Evolutionary conservation across 2,797 vertebrate genomes (phyloP).

Genomic region (Arremon brunneinucha): DNA sequence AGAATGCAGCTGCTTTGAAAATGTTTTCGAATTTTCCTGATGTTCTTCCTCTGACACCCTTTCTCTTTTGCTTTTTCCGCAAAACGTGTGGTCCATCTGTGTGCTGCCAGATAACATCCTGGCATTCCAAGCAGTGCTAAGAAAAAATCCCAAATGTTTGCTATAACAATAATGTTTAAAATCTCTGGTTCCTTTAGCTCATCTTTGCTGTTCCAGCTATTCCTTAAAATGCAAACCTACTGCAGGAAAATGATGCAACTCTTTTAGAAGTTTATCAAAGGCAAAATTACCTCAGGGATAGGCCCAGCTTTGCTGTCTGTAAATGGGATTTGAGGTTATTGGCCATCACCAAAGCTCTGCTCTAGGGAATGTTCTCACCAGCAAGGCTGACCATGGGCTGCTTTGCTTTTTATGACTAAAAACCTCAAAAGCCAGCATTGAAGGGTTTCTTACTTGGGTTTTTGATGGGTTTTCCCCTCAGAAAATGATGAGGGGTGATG

Average conservation of each 20-base stretch:
- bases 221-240: neutral
- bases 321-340: neutral
- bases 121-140: neutral
- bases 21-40: neutral
- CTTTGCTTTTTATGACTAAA: neutral
- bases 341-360: neutral
- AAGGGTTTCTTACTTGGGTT: neutral
- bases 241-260: neutral
- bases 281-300: neutral
- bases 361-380: neutral
- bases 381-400: accelerated
- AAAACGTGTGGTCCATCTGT: accelerated
- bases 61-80: neutral
- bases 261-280: neutral
- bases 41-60: neutral
- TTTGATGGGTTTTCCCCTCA: constrained; percentile 45
- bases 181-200: neutral
- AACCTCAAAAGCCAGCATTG: neutral
- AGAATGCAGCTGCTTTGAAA: neutral
- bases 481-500: constrained; percentile 99
- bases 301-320: neutral
- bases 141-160: neutral
- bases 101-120: neutral
- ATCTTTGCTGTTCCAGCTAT: neutral
- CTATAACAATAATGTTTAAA: accelerated